These are phyloP conservation scores for Montipora capricornis DNA, from an alignment of 64 coral and sea anemone genomes.

Conservation along the genomic window DNA sequence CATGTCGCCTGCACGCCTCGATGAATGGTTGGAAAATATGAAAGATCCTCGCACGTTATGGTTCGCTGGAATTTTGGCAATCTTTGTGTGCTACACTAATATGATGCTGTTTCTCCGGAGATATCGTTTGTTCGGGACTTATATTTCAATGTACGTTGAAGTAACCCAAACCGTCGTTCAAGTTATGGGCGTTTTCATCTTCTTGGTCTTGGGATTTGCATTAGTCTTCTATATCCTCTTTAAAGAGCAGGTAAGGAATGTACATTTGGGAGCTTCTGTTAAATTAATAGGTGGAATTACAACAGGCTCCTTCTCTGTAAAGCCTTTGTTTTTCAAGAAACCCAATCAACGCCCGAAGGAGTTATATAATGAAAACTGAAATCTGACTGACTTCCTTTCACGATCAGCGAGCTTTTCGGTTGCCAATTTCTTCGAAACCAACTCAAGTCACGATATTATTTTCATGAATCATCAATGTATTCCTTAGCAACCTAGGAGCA, in stretches of 20 bases:
- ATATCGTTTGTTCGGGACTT: slow-evolving; percentile 68
- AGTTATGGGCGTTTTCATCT: slow-evolving; percentile 72
- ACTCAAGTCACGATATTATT: no score
- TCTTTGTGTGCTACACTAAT: slow-evolving; percentile 82
- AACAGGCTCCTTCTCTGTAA: no score
- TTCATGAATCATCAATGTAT: background rate
- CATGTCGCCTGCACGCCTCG: background rate
- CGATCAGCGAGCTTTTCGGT: no score
- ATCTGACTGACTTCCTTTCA: no score
- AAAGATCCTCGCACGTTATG: slow-evolving; percentile 51
- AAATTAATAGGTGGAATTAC: no score
- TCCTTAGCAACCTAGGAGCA: no score
- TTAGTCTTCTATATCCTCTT: slow-evolving; percentile 83
- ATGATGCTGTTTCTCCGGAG: slow-evolving; percentile 86
- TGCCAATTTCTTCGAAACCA: no score
- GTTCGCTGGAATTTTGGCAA: slow-evolving; percentile 67
- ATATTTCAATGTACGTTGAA: slow-evolving; percentile 90
- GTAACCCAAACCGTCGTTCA: slow-evolving; percentile 70
- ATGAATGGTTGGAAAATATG: slow-evolving; percentile 12
- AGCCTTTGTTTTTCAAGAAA: no score
- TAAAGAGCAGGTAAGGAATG: slow-evolving; percentile 81
- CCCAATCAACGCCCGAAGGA: no score
- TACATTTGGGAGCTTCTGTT: background rate
- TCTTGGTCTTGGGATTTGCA: slow-evolving; percentile 59
- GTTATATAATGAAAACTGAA: no score